A percentile compares a stretch with the other conserved stretches of the same genome.
Conservation (phyloP, 2,888 invertebrate species). For the Apodemia duryi region DNA sequence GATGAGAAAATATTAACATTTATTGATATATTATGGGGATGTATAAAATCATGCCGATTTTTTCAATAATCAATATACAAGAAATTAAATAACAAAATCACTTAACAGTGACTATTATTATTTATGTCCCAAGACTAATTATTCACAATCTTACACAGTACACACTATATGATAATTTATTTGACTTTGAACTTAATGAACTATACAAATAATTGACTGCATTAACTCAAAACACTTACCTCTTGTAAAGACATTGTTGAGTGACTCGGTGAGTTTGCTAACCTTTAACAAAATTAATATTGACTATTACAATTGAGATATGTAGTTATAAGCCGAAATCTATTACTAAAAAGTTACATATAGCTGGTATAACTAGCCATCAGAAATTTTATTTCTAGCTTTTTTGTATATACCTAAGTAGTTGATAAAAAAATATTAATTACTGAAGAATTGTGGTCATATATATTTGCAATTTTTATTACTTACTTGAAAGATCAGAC, state of each 20-base stretch:
- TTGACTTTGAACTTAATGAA: slow-evolving; percentile 6
- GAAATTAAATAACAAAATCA: background rate
- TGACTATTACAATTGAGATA: background rate
- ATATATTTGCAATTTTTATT: background rate
- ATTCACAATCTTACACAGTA: background rate
- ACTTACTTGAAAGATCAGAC: slow-evolving; percentile 6
- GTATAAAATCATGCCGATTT: background rate
- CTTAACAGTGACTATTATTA: background rate
- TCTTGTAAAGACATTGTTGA: slow-evolving; percentile 11
- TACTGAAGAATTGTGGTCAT: background rate
- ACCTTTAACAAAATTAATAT: slow-evolving; percentile 4
- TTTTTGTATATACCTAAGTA: too few species aligned
- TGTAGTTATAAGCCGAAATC: background rate
- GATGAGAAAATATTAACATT: background rate
- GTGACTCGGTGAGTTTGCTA: background rate
- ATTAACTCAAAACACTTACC: slow-evolving; percentile 2
- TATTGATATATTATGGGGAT: background rate
- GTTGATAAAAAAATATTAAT: too few species aligned
- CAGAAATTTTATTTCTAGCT: too few species aligned
- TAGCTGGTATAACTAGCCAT: too few species aligned
- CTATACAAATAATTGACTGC: background rate
- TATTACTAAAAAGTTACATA: too few species aligned
- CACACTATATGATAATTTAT: slow-evolving; percentile 6
- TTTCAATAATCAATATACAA: background rate
- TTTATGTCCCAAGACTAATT: background rate